These are phyloP conservation scores for Lycia hirtaria DNA, from an alignment of 2,888 invertebrate genomes.

Conservation along the genomic window DNA sequence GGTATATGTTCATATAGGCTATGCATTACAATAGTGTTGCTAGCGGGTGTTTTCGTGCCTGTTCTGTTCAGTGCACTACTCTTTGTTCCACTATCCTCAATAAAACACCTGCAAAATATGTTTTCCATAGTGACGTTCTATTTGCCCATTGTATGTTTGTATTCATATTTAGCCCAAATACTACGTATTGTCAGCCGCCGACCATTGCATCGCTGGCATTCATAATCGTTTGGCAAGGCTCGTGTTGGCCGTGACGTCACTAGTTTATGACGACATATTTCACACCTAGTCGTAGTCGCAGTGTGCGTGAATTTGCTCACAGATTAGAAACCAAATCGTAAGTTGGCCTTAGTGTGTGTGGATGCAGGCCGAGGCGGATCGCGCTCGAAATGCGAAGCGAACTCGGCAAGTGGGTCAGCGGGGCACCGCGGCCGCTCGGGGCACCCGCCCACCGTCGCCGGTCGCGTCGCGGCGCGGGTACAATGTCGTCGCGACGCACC, in stretches of 20 bases:
- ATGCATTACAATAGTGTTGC: no score
- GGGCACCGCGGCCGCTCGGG: slow-evolving; percentile 70
- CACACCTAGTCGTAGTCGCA: slow-evolving; percentile 3
- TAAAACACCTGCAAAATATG: slow-evolving; percentile 5
- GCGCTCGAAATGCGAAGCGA: slow-evolving; percentile 79
- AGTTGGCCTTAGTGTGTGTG: slow-evolving; percentile 35
- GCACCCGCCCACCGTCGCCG: slow-evolving; percentile 48
- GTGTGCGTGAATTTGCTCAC: slow-evolving; percentile 22
- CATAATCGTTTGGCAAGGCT: slow-evolving; percentile 6
- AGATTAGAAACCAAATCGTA: slow-evolving; percentile 37
- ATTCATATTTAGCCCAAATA: neutral
- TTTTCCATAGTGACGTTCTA: neutral
- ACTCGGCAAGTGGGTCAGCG: slow-evolving; percentile 81
- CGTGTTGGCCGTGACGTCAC: slow-evolving; percentile 20
- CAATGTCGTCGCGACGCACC: neutral
- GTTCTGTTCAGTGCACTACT: neutral
- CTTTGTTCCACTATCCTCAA: neutral
- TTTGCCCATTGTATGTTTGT: no score
- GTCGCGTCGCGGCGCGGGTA: slow-evolving; percentile 19
- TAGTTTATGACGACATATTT: slow-evolving; percentile 22
- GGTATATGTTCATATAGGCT: no score
- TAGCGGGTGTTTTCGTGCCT: neutral
- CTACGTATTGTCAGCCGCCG: neutral
- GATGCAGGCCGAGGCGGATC: slow-evolving; percentile 64
- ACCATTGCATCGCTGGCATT: slow-evolving; percentile 11